phyloP scores from a whole-genome alignment of 2,888 invertebrate species.

The Ptilodon capucinus region DNA sequence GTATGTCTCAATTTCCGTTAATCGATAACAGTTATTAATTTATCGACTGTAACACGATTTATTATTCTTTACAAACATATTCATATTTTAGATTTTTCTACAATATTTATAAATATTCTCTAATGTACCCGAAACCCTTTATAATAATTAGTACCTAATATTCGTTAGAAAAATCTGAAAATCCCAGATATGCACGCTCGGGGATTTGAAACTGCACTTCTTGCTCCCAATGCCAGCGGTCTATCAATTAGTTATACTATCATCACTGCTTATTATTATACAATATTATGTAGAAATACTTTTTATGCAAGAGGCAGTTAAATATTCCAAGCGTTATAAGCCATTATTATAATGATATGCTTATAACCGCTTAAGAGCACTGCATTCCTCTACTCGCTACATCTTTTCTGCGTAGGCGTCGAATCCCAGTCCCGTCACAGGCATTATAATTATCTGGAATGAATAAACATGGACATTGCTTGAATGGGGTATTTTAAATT shows the following conservation, averaged over 20 bases:
- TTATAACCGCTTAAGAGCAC: slow-evolving; percentile 7
- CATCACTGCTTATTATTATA: neutral
- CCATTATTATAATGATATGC: neutral
- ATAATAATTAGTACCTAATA: too few species aligned
- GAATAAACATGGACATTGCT: slow-evolving; percentile 35
- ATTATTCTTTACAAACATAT: too few species aligned
- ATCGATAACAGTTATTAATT: too few species aligned
- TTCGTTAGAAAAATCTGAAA: too few species aligned
- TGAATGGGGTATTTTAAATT: slow-evolving; percentile 22
- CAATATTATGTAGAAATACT: neutral
- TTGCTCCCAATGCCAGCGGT: too few species aligned
- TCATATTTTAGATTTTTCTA: too few species aligned
- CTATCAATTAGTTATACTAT: too few species aligned
- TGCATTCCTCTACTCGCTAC: slow-evolving; percentile 21
- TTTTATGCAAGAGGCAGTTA: neutral
- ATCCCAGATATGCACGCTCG: too few species aligned
- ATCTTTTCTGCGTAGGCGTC: slow-evolving; percentile 39
- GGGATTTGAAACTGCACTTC: too few species aligned
- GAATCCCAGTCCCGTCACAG: slow-evolving; percentile 35
- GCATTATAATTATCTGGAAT: slow-evolving; percentile 43
- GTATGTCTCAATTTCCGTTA: neutral
- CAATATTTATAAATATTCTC: too few species aligned
- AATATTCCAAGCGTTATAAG: neutral
- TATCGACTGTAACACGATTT: too few species aligned
- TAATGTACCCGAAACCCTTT: too few species aligned